A percentile compares a stretch with the other conserved stretches of the same genome.
Evolutionary conservation across 2,888 invertebrate species (phyloP).

Genomic region (Protophormia terraenovae): DNA sequence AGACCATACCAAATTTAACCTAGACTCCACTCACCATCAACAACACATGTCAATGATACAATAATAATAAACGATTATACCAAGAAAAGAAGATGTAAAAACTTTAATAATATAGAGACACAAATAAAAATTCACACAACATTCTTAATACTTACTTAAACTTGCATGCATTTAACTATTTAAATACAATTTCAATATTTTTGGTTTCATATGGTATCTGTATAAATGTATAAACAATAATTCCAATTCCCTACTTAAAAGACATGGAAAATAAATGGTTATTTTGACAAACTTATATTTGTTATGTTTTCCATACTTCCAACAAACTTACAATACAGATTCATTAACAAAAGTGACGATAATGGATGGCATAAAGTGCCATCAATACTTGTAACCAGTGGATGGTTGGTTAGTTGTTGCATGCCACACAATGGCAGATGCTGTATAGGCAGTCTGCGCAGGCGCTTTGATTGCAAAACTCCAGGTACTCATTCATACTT

Average conservation of each 20-base stretch:
- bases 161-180: background rate
- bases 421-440: conserved; percentile 10
- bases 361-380: conserved; percentile 62
- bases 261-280: conserved; percentile 49
- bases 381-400: conserved; percentile 9
- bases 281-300: conserved; percentile 48
- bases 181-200: conserved; percentile 11
- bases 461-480: conserved; percentile 58
- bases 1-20: background rate
- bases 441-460: conserved; percentile 26
- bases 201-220: background rate
- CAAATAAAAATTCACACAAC: conserved; percentile 35
- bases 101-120: background rate
- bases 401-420: background rate
- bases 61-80: background rate
- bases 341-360: conserved; percentile 66
- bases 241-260: conserved; percentile 44
- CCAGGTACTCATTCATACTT: conserved; percentile 1
- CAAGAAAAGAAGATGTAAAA: background rate
- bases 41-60: background rate
- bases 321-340: conserved; percentile 22
- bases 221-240: conserved; percentile 2
- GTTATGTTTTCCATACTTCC: background rate
- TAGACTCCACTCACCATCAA: background rate
- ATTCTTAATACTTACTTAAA: background rate